These are phyloP conservation scores for Acanthococcus lagerstroemiae DNA, from an alignment of 2,888 invertebrate genomes.

Conservation along the genomic window DNA sequence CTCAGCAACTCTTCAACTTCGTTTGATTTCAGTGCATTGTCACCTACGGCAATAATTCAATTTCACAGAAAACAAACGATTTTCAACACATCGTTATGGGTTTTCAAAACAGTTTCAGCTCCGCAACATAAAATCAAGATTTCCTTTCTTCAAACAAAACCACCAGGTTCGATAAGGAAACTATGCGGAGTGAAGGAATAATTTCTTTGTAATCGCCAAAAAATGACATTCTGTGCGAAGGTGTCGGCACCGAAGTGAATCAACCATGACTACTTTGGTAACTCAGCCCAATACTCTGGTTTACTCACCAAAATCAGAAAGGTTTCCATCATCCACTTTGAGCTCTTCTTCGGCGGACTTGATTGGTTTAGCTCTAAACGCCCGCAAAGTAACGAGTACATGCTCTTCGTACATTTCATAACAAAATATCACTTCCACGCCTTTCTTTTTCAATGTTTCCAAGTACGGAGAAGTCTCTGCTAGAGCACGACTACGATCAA, in stretches of 20 bases:
- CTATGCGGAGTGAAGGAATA: too few species aligned
- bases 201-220: too few species aligned
- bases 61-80: too few species aligned
- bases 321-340: conserved; percentile 9
- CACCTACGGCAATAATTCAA: background rate
- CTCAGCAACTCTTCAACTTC: conserved; percentile 68
- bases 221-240: too few species aligned
- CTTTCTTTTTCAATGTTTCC: conserved; percentile 77
- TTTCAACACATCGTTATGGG: too few species aligned
- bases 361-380: conserved; percentile 64
- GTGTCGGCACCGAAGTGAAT: background rate
- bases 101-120: too few species aligned
- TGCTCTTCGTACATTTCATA: conserved; percentile 96
- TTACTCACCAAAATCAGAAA: background rate
- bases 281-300: background rate
- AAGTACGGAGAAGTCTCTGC: conserved; percentile 93
- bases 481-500: conserved; percentile 62
- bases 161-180: too few species aligned
- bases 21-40: conserved; percentile 3
- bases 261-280: too few species aligned
- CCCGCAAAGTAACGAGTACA: conserved; percentile 76
- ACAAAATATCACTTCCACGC: conserved; percentile 87
- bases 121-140: too few species aligned
- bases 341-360: conserved; percentile 84
- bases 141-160: too few species aligned